Evolutionary conservation across 2,113 vertebrate genomes (phyloP).

Genomic region (Menura novaehollandiae): DNA sequence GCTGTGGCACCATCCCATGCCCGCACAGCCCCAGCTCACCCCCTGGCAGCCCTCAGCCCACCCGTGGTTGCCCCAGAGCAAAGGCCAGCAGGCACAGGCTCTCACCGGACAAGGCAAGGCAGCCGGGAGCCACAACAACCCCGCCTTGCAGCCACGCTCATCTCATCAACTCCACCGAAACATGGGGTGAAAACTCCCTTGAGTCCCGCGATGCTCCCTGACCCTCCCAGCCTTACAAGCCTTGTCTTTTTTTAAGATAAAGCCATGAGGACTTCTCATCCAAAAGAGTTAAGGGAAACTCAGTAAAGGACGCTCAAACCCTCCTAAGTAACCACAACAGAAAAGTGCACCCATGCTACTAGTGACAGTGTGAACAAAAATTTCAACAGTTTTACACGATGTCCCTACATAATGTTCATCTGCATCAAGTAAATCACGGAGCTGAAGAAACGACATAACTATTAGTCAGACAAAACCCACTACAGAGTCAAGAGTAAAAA

Average conservation of each 20-base stretch:
- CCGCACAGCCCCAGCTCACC: neutral
- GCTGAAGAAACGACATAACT: neutral
- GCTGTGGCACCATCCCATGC: accelerated
- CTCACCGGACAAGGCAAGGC: neutral
- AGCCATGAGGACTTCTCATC: neutral
- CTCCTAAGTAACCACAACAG: neutral
- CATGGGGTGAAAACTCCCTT: neutral
- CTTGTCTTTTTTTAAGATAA: neutral
- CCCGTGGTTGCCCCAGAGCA: too few relatives aligned
- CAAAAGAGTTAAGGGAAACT: neutral
- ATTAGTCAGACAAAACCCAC: neutral
- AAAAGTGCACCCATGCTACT: neutral
- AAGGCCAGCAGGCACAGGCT: neutral
- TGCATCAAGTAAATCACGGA: neutral
- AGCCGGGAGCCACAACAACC: neutral
- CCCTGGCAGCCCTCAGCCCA: neutral
- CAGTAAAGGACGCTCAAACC: neutral
- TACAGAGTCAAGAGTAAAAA: neutral
- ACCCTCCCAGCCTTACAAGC: neutral
- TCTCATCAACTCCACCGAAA: neutral
- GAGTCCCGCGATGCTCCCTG: neutral
- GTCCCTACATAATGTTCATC: neutral
- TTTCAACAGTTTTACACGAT: neutral
- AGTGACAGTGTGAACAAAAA: neutral
- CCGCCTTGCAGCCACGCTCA: neutral